Evolutionary conservation across 2,113 vertebrate genomes (phyloP).

Genomic region (Poeciliopsis retropinna): DNA sequence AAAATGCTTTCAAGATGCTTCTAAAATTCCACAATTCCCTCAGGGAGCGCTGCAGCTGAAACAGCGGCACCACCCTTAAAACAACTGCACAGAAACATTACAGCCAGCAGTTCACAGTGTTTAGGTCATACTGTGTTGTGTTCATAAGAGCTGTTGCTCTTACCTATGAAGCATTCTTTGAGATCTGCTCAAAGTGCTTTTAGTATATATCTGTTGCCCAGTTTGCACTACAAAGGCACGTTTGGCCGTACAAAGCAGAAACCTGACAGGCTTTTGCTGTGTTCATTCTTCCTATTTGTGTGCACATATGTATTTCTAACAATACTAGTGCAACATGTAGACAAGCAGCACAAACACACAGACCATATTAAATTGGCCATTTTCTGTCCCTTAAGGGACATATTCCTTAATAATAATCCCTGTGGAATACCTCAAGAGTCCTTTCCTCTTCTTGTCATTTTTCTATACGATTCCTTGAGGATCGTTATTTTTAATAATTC

Average conservation of each 20-base stretch:
- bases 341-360: not conserved
- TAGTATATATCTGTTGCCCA: constrained; percentile 43
- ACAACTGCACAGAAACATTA: not conserved
- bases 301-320: not conserved
- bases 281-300: not conserved
- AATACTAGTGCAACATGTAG: not conserved
- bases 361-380: not conserved
- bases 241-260: not conserved
- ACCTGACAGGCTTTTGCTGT: not conserved
- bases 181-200: constrained; percentile 36
- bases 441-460: too few relatives aligned
- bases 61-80: constrained; percentile 30
- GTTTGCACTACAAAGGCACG: not conserved
- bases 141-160: constrained; percentile 6
- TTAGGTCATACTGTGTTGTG: not conserved
- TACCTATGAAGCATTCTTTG: constrained; percentile 1
- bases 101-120: not conserved
- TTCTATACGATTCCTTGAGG: too few relatives aligned
- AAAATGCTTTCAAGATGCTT: constrained; percentile 11
- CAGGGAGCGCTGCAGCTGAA: constrained; percentile 5
- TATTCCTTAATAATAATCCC: too few relatives aligned
- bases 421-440: too few relatives aligned
- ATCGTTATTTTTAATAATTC: too few relatives aligned
- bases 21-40: constrained; percentile 36
- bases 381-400: too few relatives aligned